These are phyloP conservation scores for Passer domesticus DNA, from an alignment of 2,113 vertebrate genomes.

Conservation along the genomic window DNA sequence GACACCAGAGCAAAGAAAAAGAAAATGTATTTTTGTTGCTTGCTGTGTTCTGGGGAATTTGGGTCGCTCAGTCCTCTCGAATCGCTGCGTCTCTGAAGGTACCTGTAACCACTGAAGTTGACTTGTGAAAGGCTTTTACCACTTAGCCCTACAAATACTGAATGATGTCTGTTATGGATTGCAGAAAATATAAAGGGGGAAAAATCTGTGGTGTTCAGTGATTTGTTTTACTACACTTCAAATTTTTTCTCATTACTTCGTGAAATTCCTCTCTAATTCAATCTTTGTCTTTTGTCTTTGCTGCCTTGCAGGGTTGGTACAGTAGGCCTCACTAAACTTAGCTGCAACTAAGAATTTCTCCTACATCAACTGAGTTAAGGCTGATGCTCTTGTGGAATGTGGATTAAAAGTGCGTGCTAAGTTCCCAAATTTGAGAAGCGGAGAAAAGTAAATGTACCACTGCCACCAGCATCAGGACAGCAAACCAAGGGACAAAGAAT, in stretches of 20 bases:
- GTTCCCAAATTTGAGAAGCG: slow-evolving; percentile 83
- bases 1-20: neutral
- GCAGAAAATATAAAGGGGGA: slow-evolving; percentile 33
- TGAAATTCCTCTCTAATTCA: slow-evolving; percentile 83
- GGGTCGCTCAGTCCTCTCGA: neutral
- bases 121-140: neutral
- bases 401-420: slow-evolving; percentile 83
- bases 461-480: slow-evolving; percentile 88
- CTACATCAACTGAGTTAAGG: slow-evolving; percentile 87
- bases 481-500: slow-evolving; percentile 93
- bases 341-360: slow-evolving; percentile 86
- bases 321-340: slow-evolving; percentile 89
- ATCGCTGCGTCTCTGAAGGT: neutral
- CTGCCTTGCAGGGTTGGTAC: slow-evolving; percentile 96
- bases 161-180: slow-evolving; percentile 17
- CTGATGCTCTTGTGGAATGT: slow-evolving; percentile 88
- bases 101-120: neutral
- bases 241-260: slow-evolving; percentile 70
- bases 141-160: neutral
- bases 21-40: neutral
- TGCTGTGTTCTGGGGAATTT: neutral
- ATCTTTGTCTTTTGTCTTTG: slow-evolving; percentile 92
- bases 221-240: slow-evolving; percentile 76
- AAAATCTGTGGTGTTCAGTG: slow-evolving; percentile 67
- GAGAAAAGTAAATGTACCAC: slow-evolving; percentile 82